phyloP scores from a whole-genome alignment of 2,888 invertebrate species.

The Hypolimnas misippus region DNA sequence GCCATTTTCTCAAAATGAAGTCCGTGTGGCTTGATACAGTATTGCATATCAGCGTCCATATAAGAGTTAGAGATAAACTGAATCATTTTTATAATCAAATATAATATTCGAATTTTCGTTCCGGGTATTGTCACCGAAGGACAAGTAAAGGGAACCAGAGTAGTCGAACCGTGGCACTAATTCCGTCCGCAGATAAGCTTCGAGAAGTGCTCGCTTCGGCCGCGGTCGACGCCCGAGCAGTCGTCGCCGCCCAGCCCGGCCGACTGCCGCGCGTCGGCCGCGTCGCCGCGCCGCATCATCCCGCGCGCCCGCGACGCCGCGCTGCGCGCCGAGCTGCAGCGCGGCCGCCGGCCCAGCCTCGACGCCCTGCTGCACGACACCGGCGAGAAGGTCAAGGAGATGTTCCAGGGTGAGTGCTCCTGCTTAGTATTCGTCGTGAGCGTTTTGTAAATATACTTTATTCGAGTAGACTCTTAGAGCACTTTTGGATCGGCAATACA shows the following conservation, averaged over 20 bases:
- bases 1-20: no score
- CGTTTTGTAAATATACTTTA: no score
- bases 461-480: no score
- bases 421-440: no score
- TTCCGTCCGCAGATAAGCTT: conserved; percentile 76
- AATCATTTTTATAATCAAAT: no score
- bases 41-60: no score
- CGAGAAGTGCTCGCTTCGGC: conserved; percentile 81
- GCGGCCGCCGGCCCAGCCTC: conserved; percentile 87
- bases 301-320: conserved; percentile 47
- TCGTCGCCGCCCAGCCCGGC: conserved; percentile 63
- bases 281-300: conserved; percentile 54
- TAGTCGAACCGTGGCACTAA: no score
- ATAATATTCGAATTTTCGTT: no score
- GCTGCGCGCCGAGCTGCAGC: conserved; percentile 58
- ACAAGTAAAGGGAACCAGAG: no score
- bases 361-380: conserved; percentile 90
- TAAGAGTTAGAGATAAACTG: no score
- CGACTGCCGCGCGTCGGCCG: conserved; percentile 59
- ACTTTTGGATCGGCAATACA: no score
- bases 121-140: background rate
- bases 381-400: conserved; percentile 91
- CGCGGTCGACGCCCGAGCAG: conserved; percentile 67
- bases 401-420: conserved; percentile 89
- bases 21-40: no score